Conservation (phyloP, 2,888 invertebrate genomes). For the Diaperis boleti region DNA sequence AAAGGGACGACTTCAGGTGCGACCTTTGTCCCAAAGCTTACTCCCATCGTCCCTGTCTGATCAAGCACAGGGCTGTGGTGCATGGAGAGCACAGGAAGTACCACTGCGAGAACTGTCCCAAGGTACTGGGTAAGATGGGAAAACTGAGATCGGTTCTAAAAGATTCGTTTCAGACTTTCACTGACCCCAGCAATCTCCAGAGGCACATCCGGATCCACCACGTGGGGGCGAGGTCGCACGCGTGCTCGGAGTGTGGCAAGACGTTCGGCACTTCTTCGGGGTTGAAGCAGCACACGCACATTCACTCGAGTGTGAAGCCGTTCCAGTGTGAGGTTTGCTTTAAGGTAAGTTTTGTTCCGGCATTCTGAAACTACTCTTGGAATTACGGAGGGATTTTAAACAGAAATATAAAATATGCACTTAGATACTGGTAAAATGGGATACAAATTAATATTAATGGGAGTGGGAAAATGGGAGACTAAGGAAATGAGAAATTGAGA, state of each 20-base stretch:
- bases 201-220: slow-evolving; percentile 96
- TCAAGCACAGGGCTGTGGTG: slow-evolving; percentile 84
- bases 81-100: slow-evolving; percentile 89
- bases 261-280: slow-evolving; percentile 98
- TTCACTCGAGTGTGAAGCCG: slow-evolving; percentile 98
- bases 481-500: too few relatives aligned
- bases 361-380: too few relatives aligned
- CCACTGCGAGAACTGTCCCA: slow-evolving; percentile 82
- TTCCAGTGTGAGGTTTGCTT: slow-evolving; percentile 97
- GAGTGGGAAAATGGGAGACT: too few relatives aligned
- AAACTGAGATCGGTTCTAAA: too few relatives aligned
- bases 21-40: slow-evolving; percentile 87
- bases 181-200: slow-evolving; percentile 96
- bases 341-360: slow-evolving; percentile 78
- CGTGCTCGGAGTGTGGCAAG: slow-evolving; percentile 98
- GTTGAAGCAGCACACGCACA: slow-evolving; percentile 98
- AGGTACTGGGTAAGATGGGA: too few relatives aligned
- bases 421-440: neutral
- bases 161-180: slow-evolving; percentile 93
- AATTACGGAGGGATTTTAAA: too few relatives aligned
- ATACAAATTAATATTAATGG: slow-evolving; percentile 7
- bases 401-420: too few relatives aligned
- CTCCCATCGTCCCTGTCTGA: slow-evolving; percentile 83
- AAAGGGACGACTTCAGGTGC: slow-evolving; percentile 83
- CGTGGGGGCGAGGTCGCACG: slow-evolving; percentile 96